These are phyloP conservation scores for Mantis religiosa DNA, from an alignment of 2,888 invertebrate species.

Conservation along the genomic window DNA sequence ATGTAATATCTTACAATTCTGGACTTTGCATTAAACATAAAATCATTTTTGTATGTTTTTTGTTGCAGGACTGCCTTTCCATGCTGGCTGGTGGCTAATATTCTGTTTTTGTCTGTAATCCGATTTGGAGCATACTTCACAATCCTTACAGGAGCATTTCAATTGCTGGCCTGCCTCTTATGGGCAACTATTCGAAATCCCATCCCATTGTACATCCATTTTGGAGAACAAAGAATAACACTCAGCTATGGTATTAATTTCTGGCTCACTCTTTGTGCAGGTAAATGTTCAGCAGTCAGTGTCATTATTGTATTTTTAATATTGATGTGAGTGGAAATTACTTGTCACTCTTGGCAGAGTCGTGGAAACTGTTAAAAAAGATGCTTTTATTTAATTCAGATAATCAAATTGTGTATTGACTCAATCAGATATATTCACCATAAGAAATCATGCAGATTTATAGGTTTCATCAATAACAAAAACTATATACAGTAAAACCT, in stretches of 20 bases:
- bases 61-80: conserved; percentile 50
- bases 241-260: conserved; percentile 51
- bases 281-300: conserved; percentile 38
- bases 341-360: too few relatives aligned
- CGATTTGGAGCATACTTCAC: conserved; percentile 51
- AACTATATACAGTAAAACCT: too few relatives aligned
- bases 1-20: neutral
- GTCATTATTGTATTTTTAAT: too few relatives aligned
- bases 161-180: conserved; percentile 50
- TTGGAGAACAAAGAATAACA: conserved; percentile 45
- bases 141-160: conserved; percentile 47
- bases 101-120: conserved; percentile 51
- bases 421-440: too few relatives aligned
- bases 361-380: too few relatives aligned
- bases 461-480: too few relatives aligned
- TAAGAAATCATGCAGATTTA: too few relatives aligned
- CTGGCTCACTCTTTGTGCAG: conserved; percentile 50
- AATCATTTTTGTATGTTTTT: neutral
- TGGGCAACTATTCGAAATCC: conserved; percentile 52
- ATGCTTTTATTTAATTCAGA: too few relatives aligned
- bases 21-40: neutral
- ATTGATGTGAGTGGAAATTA: too few relatives aligned
- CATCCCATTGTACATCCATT: conserved; percentile 49
- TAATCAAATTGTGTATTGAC: too few relatives aligned
- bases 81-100: conserved; percentile 52